Percentiles rank a stretch among this genome's conserved stretches.
These are phyloP conservation scores for Ranitomeya variabilis DNA, from an alignment of 2,113 vertebrate genomes.

Conservation along the genomic window DNA sequence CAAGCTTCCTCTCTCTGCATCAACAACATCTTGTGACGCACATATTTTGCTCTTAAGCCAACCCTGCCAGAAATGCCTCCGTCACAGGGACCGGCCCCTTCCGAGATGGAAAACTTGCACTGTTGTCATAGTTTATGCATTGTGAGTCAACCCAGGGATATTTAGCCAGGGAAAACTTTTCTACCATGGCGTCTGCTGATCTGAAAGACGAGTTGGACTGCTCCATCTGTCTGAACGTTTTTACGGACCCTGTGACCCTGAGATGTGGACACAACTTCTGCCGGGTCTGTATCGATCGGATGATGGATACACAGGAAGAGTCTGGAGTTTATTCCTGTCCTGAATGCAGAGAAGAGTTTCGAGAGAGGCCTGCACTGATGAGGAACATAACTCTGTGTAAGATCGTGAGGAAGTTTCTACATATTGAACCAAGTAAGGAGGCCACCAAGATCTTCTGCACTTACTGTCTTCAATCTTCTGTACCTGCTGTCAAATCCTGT, in stretches of 20 bases:
- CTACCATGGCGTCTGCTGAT: background rate
- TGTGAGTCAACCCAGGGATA: background rate
- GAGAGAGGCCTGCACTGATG: background rate
- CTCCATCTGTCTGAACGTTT: constrained; percentile 1
- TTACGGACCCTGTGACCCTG: background rate
- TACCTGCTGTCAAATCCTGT: background rate
- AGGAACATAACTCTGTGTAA: background rate
- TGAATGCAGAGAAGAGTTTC: background rate
- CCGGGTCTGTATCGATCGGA: background rate
- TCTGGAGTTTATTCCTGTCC: background rate
- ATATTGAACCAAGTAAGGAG: background rate
- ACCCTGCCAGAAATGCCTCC: background rate
- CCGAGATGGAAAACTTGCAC: background rate
- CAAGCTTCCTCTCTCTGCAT: background rate
- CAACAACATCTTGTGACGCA: background rate
- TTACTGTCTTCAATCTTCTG: background rate
- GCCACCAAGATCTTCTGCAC: background rate
- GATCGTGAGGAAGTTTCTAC: background rate
- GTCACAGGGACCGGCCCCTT: background rate
- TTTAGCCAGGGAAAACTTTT: background rate
- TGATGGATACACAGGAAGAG: background rate
- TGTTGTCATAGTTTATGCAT: background rate
- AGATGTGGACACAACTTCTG: constrained; percentile 10
- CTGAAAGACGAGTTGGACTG: background rate
- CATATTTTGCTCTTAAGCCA: background rate